A percentile compares a stretch with the other conserved stretches of the same genome.
phyloP scores from a whole-genome alignment of 2,797 vertebrate species.

The Lagorchestes hirsutus region DNA sequence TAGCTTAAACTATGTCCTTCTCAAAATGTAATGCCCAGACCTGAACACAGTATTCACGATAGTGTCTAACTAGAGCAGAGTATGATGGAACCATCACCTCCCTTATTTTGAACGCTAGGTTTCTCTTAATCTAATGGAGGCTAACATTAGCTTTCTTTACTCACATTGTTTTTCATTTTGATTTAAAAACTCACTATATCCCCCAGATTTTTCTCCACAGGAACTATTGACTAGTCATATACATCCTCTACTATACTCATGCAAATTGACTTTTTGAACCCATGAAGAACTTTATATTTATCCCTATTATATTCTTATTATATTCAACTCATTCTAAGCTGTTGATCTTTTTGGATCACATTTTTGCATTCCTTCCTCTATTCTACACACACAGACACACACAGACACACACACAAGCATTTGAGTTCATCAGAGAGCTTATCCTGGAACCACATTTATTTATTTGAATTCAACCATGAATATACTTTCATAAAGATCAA shows the following conservation, averaged over 20 bases:
- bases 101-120: not conserved
- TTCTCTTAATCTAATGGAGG: not conserved
- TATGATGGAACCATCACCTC: not conserved
- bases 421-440: not conserved
- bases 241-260: not conserved
- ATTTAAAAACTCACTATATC: not conserved
- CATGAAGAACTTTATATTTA: not conserved
- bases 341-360: not conserved
- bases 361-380: not conserved
- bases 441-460: not conserved
- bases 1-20: not conserved
- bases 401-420: not conserved
- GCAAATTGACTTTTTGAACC: slow-evolving; percentile 2
- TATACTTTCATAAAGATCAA: not conserved
- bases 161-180: not conserved
- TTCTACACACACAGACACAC: not conserved
- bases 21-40: not conserved
- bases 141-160: not conserved
- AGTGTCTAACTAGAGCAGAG: not conserved
- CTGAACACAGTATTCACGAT: not conserved
- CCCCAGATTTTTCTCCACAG: not conserved
- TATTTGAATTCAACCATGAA: not conserved
- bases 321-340: not conserved
- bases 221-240: not conserved
- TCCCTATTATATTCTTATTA: not conserved